A percentile compares a stretch with the other conserved stretches of the same genome.
These are phyloP conservation scores for Altica lythri DNA, from an alignment of 2,888 invertebrate species.

Conservation along the genomic window DNA sequence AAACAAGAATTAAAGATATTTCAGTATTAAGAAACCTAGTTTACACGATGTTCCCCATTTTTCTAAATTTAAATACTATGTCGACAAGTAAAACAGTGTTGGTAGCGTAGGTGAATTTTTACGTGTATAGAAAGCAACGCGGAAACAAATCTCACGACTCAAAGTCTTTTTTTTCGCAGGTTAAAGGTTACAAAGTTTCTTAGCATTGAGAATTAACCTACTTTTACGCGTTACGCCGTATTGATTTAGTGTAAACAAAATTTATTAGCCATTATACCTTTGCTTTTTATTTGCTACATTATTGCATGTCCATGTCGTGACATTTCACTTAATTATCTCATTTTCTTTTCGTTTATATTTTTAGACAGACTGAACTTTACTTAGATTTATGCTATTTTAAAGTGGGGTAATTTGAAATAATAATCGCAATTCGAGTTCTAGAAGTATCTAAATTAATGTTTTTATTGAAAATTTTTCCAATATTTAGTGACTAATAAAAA, in stretches of 20 bases:
- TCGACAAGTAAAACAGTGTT: slow-evolving; percentile 4
- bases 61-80: too few relatives aligned
- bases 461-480: too few relatives aligned
- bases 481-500: too few relatives aligned
- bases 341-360: slow-evolving; percentile 16
- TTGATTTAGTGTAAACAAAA: slow-evolving; percentile 24
- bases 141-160: slow-evolving; percentile 26
- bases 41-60: too few relatives aligned
- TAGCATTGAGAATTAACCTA: slow-evolving; percentile 34
- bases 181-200: slow-evolving; percentile 30
- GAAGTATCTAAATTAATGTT: too few relatives aligned
- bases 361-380: slow-evolving; percentile 7
- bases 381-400: background rate
- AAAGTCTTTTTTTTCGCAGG: slow-evolving; percentile 14
- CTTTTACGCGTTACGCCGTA: slow-evolving; percentile 27
- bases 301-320: slow-evolving; percentile 16
- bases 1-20: too few relatives aligned
- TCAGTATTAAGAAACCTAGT: too few relatives aligned
- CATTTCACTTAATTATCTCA: slow-evolving; percentile 18
- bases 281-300: slow-evolving; percentile 9
- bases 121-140: slow-evolving; percentile 25
- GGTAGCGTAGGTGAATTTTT: slow-evolving; percentile 28
- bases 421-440: too few relatives aligned
- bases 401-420: too few relatives aligned
- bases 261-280: slow-evolving; percentile 24